Evolutionary conservation across 2,113 vertebrate genomes (phyloP).

Genomic region (Nannobrachium achirus): DNA sequence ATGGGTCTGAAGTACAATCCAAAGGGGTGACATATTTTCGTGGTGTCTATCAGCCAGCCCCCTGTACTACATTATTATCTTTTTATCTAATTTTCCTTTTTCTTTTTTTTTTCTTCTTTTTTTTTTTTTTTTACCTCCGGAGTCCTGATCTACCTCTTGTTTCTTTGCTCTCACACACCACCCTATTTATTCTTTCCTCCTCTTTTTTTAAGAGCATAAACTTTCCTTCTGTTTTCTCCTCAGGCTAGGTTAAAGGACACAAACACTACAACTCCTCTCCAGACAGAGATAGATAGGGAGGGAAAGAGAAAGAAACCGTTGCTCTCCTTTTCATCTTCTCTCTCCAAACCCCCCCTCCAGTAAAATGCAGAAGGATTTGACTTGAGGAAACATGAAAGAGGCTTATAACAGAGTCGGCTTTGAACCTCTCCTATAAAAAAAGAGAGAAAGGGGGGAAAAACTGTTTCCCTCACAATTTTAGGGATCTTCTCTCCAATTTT

Average conservation of each 20-base stretch:
- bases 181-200: constrained; percentile 9
- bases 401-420: constrained; percentile 82
- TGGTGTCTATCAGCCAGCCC: constrained; percentile 60
- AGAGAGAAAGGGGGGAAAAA: constrained; percentile 58
- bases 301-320: constrained; percentile 69
- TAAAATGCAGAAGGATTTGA: constrained; percentile 85
- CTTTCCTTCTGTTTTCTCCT: constrained; percentile 65
- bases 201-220: constrained; percentile 58
- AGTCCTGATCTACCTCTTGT: constrained; percentile 74
- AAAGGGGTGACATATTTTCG: constrained; percentile 74
- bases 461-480: constrained; percentile 68
- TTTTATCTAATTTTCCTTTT: constrained; percentile 64
- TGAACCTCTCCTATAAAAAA: constrained; percentile 76
- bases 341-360: constrained; percentile 67
- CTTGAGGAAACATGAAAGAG: constrained; percentile 85
- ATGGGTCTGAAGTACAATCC: constrained; percentile 76
- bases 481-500: constrained; percentile 76
- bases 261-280: constrained; percentile 62
- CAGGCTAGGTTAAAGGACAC: constrained; percentile 73
- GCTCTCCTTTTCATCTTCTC: constrained; percentile 80
- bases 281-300: constrained; percentile 56
- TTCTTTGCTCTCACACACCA: constrained; percentile 33
- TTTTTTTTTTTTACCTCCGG: constrained; percentile 66
- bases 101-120: constrained; percentile 34
- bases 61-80: constrained; percentile 66